Conservation (phyloP, 2,113 vertebrate species). For the Scomber scombrus region DNA sequence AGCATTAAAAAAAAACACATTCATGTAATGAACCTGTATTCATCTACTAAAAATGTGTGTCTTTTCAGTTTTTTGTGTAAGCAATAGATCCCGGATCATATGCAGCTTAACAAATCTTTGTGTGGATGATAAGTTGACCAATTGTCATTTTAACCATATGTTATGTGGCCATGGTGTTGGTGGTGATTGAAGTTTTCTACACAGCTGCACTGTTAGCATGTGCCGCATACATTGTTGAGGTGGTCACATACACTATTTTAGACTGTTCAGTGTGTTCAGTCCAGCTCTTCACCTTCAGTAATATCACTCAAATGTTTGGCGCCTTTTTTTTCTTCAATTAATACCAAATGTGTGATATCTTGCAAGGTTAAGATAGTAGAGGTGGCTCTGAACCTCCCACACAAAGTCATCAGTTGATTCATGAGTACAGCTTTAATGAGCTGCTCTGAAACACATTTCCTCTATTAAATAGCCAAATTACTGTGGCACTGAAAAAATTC, state of each 20-base stretch:
- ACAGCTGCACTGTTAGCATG: neutral
- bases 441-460: neutral
- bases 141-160: neutral
- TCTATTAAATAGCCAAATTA: conserved; percentile 7
- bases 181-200: neutral
- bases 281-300: neutral
- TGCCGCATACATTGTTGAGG: neutral
- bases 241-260: neutral
- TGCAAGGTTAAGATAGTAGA: neutral
- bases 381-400: too few relatives aligned
- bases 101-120: neutral
- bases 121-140: neutral
- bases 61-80: too few relatives aligned
- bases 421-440: neutral
- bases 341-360: neutral
- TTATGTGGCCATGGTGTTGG: neutral
- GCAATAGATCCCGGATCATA: too few relatives aligned
- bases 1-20: too few relatives aligned
- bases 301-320: too few relatives aligned
- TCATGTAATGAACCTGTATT: too few relatives aligned
- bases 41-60: too few relatives aligned
- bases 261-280: neutral
- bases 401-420: neutral
- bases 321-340: too few relatives aligned
- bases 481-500: neutral